These are phyloP conservation scores for Stichopus horrens DNA, from an alignment of 53 echinoderm and acorn worm genomes.

Conservation along the genomic window DNA sequence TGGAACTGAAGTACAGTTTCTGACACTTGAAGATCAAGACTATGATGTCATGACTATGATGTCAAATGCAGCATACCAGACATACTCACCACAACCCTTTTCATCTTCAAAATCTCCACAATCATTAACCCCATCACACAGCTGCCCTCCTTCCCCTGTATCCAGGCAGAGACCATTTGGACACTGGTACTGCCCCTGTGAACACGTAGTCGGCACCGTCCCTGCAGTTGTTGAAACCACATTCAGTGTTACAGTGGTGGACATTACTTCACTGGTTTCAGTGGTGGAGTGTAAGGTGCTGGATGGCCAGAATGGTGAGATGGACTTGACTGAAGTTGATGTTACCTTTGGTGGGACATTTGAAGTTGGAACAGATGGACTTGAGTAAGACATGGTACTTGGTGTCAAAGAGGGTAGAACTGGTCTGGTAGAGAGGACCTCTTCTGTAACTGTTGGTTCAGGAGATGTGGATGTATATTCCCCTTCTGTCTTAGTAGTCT, in stretches of 20 bases:
- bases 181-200: constrained; percentile 73
- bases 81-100: constrained; percentile 75
- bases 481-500: not conserved
- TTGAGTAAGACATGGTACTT: not conserved
- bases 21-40: too few species aligned
- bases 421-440: constrained; percentile 9
- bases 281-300: not conserved
- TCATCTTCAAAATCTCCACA: constrained; percentile 84
- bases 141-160: constrained; percentile 59
- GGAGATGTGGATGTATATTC: not conserved
- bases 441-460: not conserved
- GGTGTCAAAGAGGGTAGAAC: constrained; percentile 4
- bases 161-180: constrained; percentile 70
- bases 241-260: not conserved
- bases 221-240: constrained; percentile 57
- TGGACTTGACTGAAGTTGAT: not conserved
- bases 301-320: not conserved
- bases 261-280: not conserved
- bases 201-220: constrained; percentile 58
- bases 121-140: constrained; percentile 75
- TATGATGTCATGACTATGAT: too few species aligned
- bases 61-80: too few species aligned
- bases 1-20: too few species aligned
- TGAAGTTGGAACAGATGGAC: not conserved
- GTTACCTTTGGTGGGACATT: not conserved